Evolutionary conservation across 2,888 invertebrate species (phyloP).

Genomic region (Drosophila multiciliata): DNA sequence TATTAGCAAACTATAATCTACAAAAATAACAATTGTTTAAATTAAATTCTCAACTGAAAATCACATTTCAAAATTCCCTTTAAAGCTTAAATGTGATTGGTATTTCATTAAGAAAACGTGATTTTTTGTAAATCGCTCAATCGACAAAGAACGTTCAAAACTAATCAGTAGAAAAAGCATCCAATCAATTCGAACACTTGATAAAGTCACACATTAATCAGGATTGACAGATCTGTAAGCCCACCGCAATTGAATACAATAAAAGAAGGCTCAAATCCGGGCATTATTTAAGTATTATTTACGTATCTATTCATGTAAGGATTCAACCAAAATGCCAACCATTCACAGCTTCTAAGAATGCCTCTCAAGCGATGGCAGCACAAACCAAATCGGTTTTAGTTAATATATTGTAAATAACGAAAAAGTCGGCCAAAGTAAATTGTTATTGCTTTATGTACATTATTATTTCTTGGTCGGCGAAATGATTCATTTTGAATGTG

Average conservation of each 20-base stretch:
- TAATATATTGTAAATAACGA: neutral
- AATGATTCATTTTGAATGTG: constrained; percentile 71
- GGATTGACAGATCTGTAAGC: neutral
- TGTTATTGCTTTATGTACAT: neutral
- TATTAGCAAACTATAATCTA: neutral
- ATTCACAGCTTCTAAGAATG: neutral
- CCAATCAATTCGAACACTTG: too few species aligned
- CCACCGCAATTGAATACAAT: neutral
- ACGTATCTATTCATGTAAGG: neutral
- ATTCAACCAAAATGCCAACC: neutral
- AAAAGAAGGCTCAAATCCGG: neutral
- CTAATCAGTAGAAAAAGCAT: neutral
- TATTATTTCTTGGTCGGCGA: constrained; percentile 10
- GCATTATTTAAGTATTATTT: neutral
- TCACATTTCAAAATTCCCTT: neutral
- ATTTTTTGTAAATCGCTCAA: neutral
- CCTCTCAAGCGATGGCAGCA: neutral
- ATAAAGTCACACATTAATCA: too few species aligned
- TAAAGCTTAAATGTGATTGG: neutral
- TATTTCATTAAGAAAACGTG: neutral
- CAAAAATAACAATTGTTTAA: neutral
- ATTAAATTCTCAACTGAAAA: neutral
- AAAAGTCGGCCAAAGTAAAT: neutral
- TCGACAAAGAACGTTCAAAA: neutral
- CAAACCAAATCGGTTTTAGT: neutral